Percentiles rank a stretch among this genome's conserved stretches.
Evolutionary conservation across 2,113 vertebrate species (phyloP).

Genomic region (Chaetops frenatus): DNA sequence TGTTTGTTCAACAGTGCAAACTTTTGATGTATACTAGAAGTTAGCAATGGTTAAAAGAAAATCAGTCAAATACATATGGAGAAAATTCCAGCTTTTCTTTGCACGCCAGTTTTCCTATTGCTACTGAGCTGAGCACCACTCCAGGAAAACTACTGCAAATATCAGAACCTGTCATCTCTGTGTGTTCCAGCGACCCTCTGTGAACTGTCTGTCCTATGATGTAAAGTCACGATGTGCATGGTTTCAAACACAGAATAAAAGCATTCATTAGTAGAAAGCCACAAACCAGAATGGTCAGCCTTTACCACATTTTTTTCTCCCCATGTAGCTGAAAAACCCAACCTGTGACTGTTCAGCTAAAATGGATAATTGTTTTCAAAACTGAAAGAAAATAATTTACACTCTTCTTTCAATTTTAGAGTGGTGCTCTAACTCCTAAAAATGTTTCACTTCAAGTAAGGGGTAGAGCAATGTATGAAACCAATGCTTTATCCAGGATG

Average conservation of each 20-base stretch:
- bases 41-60: neutral
- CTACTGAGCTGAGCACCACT: neutral
- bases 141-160: neutral
- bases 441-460: neutral
- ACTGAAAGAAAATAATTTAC: neutral
- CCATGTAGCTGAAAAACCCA: neutral
- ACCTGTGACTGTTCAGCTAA: neutral
- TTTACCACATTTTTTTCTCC: neutral
- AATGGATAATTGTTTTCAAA: neutral
- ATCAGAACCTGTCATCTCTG: neutral
- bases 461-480: neutral
- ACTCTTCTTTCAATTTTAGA: neutral
- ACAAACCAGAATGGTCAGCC: neutral
- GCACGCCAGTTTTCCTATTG: neutral
- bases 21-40: neutral
- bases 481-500: fast-evolving
- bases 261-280: neutral
- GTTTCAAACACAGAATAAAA: neutral
- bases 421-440: neutral
- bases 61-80: neutral
- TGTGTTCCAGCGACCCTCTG: neutral
- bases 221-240: neutral
- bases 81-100: neutral
- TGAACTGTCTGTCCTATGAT: neutral
- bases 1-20: neutral